phyloP scores from a whole-genome alignment of 2,888 invertebrate genomes.

The Leucophora obtusa region DNA sequence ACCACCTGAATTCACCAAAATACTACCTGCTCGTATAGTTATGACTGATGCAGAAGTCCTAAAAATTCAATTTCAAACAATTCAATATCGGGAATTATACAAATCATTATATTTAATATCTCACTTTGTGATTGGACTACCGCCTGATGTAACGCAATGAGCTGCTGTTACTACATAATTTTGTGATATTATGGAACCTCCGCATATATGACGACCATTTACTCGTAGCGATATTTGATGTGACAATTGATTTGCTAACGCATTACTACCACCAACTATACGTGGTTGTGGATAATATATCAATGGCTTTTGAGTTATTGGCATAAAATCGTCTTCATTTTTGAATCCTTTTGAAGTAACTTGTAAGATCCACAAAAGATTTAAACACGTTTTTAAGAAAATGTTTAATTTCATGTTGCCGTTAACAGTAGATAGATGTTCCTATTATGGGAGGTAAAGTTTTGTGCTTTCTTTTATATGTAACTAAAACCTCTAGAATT shows the following conservation, averaged over 20 bases:
- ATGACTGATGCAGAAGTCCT: slow-evolving; percentile 67
- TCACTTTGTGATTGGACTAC: slow-evolving; percentile 16
- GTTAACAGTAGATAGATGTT: background rate
- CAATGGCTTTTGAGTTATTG: slow-evolving; percentile 7
- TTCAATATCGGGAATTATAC: background rate
- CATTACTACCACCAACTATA: slow-evolving; percentile 75
- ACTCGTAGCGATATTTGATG: slow-evolving; percentile 76
- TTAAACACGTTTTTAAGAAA: slow-evolving; percentile 6
- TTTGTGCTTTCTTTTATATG: slow-evolving; percentile 16
- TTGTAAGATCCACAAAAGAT: slow-evolving; percentile 21
- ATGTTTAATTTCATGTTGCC: slow-evolving; percentile 13
- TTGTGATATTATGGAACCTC: slow-evolving; percentile 72
- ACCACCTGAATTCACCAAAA: slow-evolving; percentile 66
- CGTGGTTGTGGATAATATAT: slow-evolving; percentile 42
- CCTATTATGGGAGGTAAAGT: background rate
- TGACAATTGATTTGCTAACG: slow-evolving; percentile 75
- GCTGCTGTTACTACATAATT: slow-evolving; percentile 74
- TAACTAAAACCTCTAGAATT: slow-evolving; percentile 11
- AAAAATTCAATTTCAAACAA: background rate
- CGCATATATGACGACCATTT: slow-evolving; percentile 69
- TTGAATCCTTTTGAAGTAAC: slow-evolving; percentile 53
- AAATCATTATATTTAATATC: background rate
- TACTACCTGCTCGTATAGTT: slow-evolving; percentile 71
- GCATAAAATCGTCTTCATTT: slow-evolving; percentile 68
- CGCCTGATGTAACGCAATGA: slow-evolving; percentile 71